phyloP scores from a whole-genome alignment of 2,797 vertebrate genomes.

The Euthynnus affinis region DNA sequence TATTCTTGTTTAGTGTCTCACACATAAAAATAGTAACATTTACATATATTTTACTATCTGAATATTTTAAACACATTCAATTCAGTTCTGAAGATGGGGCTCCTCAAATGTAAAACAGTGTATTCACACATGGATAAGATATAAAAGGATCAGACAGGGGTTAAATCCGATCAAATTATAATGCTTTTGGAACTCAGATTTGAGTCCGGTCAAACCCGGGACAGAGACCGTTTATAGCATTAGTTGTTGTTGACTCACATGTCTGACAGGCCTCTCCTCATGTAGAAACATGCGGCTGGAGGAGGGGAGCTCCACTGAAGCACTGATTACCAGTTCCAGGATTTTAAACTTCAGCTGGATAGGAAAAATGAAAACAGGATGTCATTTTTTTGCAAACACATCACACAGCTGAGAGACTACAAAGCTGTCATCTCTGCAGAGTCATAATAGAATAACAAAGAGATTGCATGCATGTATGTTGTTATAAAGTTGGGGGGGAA shows the following conservation, averaged over 20 bases:
- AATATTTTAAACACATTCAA: not conserved
- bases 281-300: slow-evolving; percentile 93
- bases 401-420: slow-evolving; percentile 25
- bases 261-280: slow-evolving; percentile 92
- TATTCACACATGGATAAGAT: slow-evolving; percentile 1
- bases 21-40: not conserved
- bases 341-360: slow-evolving; percentile 94
- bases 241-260: slow-evolving; percentile 86
- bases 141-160: not conserved
- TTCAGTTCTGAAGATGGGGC: not conserved
- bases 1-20: not conserved
- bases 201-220: slow-evolving; percentile 28
- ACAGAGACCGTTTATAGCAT: slow-evolving; percentile 37
- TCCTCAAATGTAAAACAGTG: not conserved
- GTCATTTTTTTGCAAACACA: slow-evolving; percentile 46
- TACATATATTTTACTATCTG: not conserved
- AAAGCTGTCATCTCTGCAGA: slow-evolving; percentile 9
- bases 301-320: slow-evolving; percentile 87
- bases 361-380: slow-evolving; percentile 60
- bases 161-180: not conserved
- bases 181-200: slow-evolving; percentile 16
- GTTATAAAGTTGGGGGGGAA: not conserved
- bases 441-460: slow-evolving; percentile 13
- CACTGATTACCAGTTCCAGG: slow-evolving; percentile 88
- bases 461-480: not conserved